Evolutionary conservation across 2,797 vertebrate genomes (phyloP).

Genomic region (Champsocephalus esox): DNA sequence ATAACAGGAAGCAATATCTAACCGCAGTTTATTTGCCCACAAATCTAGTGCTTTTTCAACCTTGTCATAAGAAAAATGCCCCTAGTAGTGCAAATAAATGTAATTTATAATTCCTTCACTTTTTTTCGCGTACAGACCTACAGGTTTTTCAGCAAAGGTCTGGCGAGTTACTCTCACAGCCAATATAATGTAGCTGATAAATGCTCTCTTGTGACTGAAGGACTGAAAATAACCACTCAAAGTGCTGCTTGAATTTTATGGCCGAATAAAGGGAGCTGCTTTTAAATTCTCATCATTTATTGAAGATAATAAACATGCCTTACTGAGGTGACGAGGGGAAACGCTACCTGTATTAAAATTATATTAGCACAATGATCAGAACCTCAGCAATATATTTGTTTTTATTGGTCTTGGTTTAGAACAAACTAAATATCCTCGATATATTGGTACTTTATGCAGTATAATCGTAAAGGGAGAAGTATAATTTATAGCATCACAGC

Average conservation of each 20-base stretch:
- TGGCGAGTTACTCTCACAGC: slow-evolving; percentile 4
- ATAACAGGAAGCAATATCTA: background rate
- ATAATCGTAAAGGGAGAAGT: background rate
- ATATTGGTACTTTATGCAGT: background rate
- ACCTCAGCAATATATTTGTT: background rate
- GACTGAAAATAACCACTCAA: slow-evolving; percentile 10
- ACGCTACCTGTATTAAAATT: background rate
- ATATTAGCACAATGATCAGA: background rate
- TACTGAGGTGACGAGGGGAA: background rate
- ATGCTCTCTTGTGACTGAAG: slow-evolving; percentile 4
- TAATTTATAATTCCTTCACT: background rate
- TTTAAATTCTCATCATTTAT: slow-evolving; percentile 8
- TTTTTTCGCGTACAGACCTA: background rate
- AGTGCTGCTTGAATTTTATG: slow-evolving; percentile 9
- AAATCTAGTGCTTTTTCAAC: background rate
- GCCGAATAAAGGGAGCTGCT: background rate
- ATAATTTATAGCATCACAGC: background rate
- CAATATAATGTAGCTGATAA: slow-evolving; percentile 14
- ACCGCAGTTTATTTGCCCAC: background rate
- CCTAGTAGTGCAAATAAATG: background rate
- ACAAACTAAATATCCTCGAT: background rate
- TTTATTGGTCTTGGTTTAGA: background rate
- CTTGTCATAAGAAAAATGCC: background rate
- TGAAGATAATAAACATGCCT: background rate
- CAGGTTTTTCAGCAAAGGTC: background rate